A percentile compares a stretch with the other conserved stretches of the same genome.
Conservation (phyloP, 2,888 invertebrate species). For the Drosophila subsilvestris region DNA sequence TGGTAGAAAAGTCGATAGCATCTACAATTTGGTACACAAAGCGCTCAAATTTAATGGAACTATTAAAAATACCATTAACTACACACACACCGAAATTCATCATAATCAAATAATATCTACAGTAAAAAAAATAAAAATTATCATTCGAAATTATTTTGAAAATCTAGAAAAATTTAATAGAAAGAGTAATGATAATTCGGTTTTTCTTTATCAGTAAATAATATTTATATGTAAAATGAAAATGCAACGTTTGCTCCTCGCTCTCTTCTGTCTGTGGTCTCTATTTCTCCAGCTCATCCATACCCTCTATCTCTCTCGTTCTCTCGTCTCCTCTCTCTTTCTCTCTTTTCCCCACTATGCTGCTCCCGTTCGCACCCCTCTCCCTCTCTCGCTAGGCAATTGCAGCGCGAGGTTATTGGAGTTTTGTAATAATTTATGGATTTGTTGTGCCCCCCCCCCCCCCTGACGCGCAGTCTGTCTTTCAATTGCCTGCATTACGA, state of each 20-base stretch:
- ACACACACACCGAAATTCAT: too few species aligned
- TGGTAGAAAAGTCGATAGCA: too few species aligned
- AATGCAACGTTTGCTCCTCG: constrained; percentile 50
- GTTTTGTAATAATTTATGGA: constrained; percentile 66
- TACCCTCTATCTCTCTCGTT: constrained; percentile 3
- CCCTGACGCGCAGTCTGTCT: constrained; percentile 10
- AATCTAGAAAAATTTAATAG: too few species aligned
- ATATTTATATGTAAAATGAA: constrained; percentile 37
- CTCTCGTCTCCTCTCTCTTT: neutral
- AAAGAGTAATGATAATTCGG: neutral
- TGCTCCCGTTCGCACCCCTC: constrained; percentile 1
- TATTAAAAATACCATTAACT: too few species aligned
- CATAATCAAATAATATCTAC: too few species aligned
- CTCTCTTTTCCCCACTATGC: neutral
- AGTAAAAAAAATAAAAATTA: neutral
- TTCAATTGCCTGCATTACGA: constrained; percentile 19
- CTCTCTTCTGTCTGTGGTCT: constrained; percentile 2
- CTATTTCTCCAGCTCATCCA: constrained; percentile 2
- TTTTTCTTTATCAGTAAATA: neutral
- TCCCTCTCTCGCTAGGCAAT: constrained; percentile 45
- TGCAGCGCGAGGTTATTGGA: constrained; percentile 64
- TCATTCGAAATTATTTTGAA: too few species aligned
- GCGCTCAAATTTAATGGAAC: too few species aligned
- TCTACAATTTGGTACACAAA: too few species aligned
- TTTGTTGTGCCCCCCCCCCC: constrained; percentile 49